Evolutionary conservation across 2,113 vertebrate species (phyloP), one percentile per base, ranked within the genome.

Genomic region (Fregata magnificens): DNA sequence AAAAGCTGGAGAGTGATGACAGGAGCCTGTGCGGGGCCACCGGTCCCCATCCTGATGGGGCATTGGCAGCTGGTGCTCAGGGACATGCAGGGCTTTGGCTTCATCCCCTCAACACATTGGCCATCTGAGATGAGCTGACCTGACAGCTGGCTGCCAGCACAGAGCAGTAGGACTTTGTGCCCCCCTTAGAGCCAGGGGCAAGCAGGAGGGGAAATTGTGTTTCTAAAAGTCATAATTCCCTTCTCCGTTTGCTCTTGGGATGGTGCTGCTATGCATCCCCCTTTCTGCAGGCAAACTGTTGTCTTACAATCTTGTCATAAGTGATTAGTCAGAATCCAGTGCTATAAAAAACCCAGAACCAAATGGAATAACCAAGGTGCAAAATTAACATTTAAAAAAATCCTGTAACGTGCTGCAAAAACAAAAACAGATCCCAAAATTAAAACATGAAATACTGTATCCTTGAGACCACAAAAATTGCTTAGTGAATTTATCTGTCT

Each of bases 251-350:
- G 91, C 91, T 95, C 50, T 62, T 88, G 78, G 84, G 91, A 72
- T 85, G 34, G 38, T 71, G 24, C 62, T 95, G 84, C 53, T 93
- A 85, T 77, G 38, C 71, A 95, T 93, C 58, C 66, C 49, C 32
- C 50, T 94, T 95, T 94, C 95, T 96, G 53, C 87, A 96, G 91
- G 95, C 91, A 82, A 94, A 94, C 50, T 77, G 77, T 76, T 95
- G 42, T 89, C 81, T 93, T 96, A 85, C 83, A 91, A 84, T 79
- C 84, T 90, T 97, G 97, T 96, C 93, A 63, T 63, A 91, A 94
- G 32, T 77, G 70, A 95, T 97, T 96, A 97, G 84, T 93, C 71
- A 96, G 53, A 86, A 95, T 42, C 28, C 62, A 90, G 74, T 45
- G 71, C 87, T 95, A 80, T 87, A 88, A 96, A 94, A 89, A 95